A percentile compares a stretch with the other conserved stretches of the same genome.
Evolutionary conservation across 92 coral and sea anemone genomes (phyloP).

Genomic region (Umimayanthus kanabou): DNA sequence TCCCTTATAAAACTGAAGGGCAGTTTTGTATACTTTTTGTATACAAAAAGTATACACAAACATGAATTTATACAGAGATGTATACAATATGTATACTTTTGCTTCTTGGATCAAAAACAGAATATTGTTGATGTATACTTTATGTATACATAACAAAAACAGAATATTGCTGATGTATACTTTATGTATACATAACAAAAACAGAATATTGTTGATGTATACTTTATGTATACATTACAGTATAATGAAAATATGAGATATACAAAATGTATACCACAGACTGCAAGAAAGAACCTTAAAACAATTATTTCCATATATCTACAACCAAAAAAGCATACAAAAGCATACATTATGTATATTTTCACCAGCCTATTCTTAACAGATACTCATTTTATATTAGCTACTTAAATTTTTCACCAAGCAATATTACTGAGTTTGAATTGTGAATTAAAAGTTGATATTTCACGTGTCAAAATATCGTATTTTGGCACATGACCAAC

Average conservation of each 20-base stretch:
- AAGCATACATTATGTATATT: constrained; percentile 28
- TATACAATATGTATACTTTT: constrained; percentile 10
- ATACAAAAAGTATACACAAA: constrained; percentile 14
- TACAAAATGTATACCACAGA: constrained; percentile 26
- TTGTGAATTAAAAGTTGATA: not conserved
- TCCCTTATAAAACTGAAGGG: not conserved
- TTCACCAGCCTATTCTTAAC: constrained; percentile 32
- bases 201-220: constrained; percentile 9
- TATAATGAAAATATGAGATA: constrained; percentile 3
- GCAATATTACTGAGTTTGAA: constrained; percentile 14
- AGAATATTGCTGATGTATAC: too few species aligned
- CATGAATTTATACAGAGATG: constrained; percentile 5
- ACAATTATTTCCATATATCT: constrained; percentile 7
- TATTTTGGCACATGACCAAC: too few species aligned
- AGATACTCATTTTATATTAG: constrained; percentile 5
- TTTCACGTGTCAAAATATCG: too few species aligned
- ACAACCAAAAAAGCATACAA: constrained; percentile 11
- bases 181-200: too few species aligned
- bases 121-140: constrained; percentile 8
- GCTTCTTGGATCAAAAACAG: constrained; percentile 15
- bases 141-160: not conserved
- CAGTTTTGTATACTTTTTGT: not conserved
- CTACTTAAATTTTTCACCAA: not conserved
- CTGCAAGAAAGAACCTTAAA: constrained; percentile 6
- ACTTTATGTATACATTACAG: not conserved